Evolutionary conservation across 2,797 vertebrate species (phyloP), one percentile per base, ranked within the genome.

Genomic region (Meda fulgida): DNA sequence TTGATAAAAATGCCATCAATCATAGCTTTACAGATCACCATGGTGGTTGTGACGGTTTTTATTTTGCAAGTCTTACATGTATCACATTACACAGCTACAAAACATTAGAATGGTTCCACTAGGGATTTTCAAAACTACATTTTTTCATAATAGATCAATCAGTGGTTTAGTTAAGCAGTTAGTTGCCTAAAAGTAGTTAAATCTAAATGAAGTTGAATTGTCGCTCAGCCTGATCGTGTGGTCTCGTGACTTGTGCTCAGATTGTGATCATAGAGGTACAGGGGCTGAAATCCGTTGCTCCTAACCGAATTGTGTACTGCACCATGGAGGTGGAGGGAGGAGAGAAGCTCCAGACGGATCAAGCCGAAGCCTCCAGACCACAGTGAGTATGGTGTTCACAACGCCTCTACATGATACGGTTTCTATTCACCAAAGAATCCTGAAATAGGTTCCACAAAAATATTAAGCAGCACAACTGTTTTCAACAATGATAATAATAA

Each of bases 251-350:
- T 81, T 86, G 40, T 89, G 69, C 90, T 85, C 91, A 99, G 98
- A 96, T 99, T 69, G 96, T 99, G 89, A 97, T 99, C 86, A 93
- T 97, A 93, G 98, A 99, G 92, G 98, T 99, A 0, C 97, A 97
- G 93, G 97, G 97, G 14, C 93, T 99, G 88, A 98, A 95, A 90
- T 99, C 98, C 0, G 95, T 99, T 0, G 97, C 98, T 84, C 97
- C 98, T 10, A 98, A 97, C 92, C 94, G 97, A 83, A 96, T 99
- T 36, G 98, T 99, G 36, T 99, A 99, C 92, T 99, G 98, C 91
- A 99, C 98, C 80, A 99, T 99, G 98, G 98, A 99, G 93, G 98
- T 99, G 80, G 98, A 99, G 91, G 97, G 98, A 8, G 97, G 97
- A 0, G 95, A 98, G 78, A 99, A 99, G 88, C 97, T 99, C 78